phyloP scores from a whole-genome alignment of 1,140 invertebrate genomes.

The Sitophilus oryzae region DNA sequence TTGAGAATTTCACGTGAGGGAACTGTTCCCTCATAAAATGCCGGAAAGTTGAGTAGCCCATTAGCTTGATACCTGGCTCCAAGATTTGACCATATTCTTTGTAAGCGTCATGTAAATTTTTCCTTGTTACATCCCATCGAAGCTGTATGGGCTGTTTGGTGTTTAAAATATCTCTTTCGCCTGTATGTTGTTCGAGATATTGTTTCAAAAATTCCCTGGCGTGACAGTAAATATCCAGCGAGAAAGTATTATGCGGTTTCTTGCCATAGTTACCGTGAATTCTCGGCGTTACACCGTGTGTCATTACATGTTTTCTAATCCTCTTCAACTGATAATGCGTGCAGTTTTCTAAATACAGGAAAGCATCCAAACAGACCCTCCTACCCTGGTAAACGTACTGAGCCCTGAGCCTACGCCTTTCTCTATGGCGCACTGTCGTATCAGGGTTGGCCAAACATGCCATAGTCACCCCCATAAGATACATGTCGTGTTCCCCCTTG shows the following conservation, averaged over 20 bases:
- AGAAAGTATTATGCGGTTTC: constrained; percentile 75
- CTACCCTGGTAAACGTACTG: constrained; percentile 71
- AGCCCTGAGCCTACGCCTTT: constrained; percentile 62
- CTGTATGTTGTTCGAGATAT: constrained; percentile 58
- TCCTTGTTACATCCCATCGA: constrained; percentile 62
- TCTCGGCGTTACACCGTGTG: constrained; percentile 67
- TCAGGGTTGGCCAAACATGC: constrained; percentile 69
- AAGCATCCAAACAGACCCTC: constrained; percentile 70
- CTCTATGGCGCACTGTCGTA: constrained; percentile 64
- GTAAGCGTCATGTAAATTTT: constrained; percentile 67
- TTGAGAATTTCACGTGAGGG: constrained; percentile 68
- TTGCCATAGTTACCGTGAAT: constrained; percentile 75
- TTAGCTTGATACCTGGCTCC: constrained; percentile 60
- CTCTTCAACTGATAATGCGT: constrained; percentile 73
- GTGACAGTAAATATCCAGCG: constrained; percentile 69
- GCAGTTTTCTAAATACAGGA: constrained; percentile 73
- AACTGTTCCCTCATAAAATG: constrained; percentile 77
- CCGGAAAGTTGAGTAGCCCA: constrained; percentile 74
- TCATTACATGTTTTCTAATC: constrained; percentile 71
- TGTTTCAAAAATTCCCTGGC: constrained; percentile 69
- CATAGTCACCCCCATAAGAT: constrained; percentile 75
- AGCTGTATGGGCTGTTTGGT: constrained; percentile 57
- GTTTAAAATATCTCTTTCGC: constrained; percentile 44
- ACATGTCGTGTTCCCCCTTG: constrained; percentile 56
- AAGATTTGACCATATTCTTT: constrained; percentile 63